Percentiles rank a stretch among this genome's conserved stretches.
Evolutionary conservation across 2,113 vertebrate species (phyloP).

Genomic region (Semnopithecus entellus): DNA sequence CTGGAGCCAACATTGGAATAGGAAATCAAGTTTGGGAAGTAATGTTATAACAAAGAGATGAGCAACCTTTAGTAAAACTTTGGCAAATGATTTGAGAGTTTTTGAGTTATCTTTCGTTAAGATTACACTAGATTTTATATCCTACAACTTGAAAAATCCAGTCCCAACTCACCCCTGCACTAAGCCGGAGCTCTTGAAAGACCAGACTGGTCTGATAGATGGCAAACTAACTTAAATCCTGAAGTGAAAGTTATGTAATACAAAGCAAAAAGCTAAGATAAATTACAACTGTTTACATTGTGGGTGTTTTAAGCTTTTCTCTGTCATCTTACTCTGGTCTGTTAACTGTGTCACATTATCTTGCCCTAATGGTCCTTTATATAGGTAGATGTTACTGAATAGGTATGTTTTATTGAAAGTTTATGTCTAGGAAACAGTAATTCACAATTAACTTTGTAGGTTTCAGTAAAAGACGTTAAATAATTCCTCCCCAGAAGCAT

Average conservation of each 20-base stretch:
- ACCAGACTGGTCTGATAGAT: neutral
- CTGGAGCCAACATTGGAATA: neutral
- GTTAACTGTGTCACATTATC: slow-evolving; percentile 15
- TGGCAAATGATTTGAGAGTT: slow-evolving; percentile 5
- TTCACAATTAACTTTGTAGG: neutral
- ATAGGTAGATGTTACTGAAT: slow-evolving; percentile 13
- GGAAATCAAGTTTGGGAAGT: neutral
- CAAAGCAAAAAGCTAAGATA: neutral
- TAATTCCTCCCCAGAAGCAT: neutral
- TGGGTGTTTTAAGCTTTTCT: neutral
- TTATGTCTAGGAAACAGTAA: neutral
- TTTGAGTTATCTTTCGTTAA: neutral
- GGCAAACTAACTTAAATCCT: neutral
- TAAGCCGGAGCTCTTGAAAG: neutral
- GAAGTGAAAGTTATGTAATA: neutral
- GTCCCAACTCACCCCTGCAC: neutral
- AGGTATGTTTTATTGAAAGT: slow-evolving; percentile 12
- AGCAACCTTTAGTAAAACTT: neutral
- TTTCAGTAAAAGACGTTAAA: neutral
- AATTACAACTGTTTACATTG: neutral
- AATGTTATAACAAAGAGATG: neutral
- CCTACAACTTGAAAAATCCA: neutral
- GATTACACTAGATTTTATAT: slow-evolving; percentile 1
- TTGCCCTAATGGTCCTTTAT: neutral
- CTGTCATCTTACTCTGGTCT: neutral